Base-by-base conservation (phyloP, 2,888 invertebrate genomes). In the Tridacna gigas region DNA sequence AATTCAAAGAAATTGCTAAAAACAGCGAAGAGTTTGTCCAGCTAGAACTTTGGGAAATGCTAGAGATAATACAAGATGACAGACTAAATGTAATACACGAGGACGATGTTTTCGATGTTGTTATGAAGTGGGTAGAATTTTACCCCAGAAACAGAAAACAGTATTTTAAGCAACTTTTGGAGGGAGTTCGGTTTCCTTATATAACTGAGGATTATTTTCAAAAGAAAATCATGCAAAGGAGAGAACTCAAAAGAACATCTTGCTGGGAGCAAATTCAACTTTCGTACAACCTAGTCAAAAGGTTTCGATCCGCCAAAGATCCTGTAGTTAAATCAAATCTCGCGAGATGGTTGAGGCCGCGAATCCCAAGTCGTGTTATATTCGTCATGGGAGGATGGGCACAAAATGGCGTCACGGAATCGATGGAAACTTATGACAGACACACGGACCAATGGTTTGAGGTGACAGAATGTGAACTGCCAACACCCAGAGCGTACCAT, bases 321-420 rank as follows among this genome's bases (percentile, higher is more conserved):
- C 80, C 69, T 15, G 77, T 56, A 25, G 60, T 26, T 22, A 80
- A 73, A 74, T 65, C 79, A n/a, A 74, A 75, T n/a, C 48, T 83
- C 7, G 37, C 81, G 7, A 67, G 67, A 22, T 81, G 87, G 78
- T 74, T 91, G 37, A 83, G 88, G 37, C 92, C 92, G 11, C 97
- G 98, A n/a, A 96, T 98, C 9, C 98, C 98, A 0, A 97, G 97
- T 93, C 98, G 98, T 95, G 97, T 98, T 26, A 96, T 98, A 13
- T 98, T 98, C 94, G 97, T 97, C 0, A 96, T 97, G 86, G 97
- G 97, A 0, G 97, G 97, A 9, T 97, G 97, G 97, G 96, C 96
- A 84, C 96, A 96, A 15, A 97, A 97, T 37, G 94, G 96, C 7
- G 97, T 97, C 0, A 92, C 93, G 15, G 86, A 90, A 18, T 89